Base-by-base conservation (phyloP, 2,113 vertebrate species). In the Paraplagusia blochii region DNA sequence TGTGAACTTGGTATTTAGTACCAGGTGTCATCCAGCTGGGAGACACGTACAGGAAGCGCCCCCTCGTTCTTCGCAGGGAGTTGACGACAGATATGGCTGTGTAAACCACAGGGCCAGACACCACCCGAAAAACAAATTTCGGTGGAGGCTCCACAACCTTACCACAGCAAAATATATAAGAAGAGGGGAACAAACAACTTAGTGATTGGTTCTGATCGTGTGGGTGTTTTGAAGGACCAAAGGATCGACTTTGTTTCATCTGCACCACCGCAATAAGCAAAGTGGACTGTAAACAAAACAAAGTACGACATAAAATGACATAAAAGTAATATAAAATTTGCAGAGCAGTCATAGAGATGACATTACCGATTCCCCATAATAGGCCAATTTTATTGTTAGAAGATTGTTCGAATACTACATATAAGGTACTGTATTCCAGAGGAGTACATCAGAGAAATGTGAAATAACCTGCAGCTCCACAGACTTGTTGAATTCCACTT, bases 11-110 rank as follows among this genome's bases (percentile, higher is more conserved):
- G 85, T 94, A 95, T 77, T 91, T 92, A 71, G 69, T 73, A 65
- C 92, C 91, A 3, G 94, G 93, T 51, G 83, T 87, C 9, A 83
- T 68, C 76, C 91, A 91, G 69, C 88, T 90, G 4, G 92, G 91
- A 49, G 89, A 91, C 58, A 95, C 69, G 2, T 92, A 92, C 58
- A 94, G 80, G 74, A 97, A 94, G 49, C 88, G 46, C 46, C 91
- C 92, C 7, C 84, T 76, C 0, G 90, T 71, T 87, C 88, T 64
- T 80, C 85, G 87, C 86, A 99, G 87, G 1, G 87, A 88, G 0
- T 95, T 96, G 71, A 94, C 90, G 63, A 99, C 94, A 7, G 95
- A 94, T 85, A 96, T 89, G 36, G 95, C 93, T 0, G 93, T 95
- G 88, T 95, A 99, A 59, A 99, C 91, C 11, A 95, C 87, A 9